These are phyloP conservation scores for Myrmecobius fasciatus DNA, from an alignment of 2,113 vertebrate genomes.

Conservation along the genomic window DNA sequence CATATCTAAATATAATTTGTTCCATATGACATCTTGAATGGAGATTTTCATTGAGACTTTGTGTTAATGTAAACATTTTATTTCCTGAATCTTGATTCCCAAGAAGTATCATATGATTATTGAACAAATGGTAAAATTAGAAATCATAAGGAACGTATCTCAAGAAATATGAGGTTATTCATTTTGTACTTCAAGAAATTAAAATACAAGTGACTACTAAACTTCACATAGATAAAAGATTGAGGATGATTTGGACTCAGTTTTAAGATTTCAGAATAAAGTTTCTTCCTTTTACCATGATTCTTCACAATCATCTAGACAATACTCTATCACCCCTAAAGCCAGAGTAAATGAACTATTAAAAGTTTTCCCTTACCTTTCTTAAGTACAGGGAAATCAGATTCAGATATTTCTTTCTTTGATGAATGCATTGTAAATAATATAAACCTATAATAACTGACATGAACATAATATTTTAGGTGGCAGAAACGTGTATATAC, in stretches of 20 bases:
- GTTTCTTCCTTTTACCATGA: neutral
- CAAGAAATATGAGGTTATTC: neutral
- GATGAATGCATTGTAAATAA: neutral
- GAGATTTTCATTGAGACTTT: neutral
- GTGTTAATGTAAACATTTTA: neutral
- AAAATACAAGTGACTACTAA: neutral
- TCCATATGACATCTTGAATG: neutral
- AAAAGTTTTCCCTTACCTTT: neutral
- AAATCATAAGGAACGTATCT: neutral
- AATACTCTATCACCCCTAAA: too few species aligned
- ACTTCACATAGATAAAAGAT: neutral
- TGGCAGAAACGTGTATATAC: neutral
- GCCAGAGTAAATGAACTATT: neutral
- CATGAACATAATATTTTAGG: neutral
- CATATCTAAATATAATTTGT: neutral
- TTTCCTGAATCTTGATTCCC: neutral
- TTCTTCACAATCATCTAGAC: too few species aligned
- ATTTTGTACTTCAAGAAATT: neutral
- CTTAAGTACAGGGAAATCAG: neutral
- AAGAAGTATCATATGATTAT: neutral
- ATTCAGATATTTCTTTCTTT: neutral
- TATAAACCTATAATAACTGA: neutral
- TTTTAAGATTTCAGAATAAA: neutral
- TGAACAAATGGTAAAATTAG: neutral
- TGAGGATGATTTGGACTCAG: neutral